Evolutionary conservation across 1,140 invertebrate genomes (phyloP).

Genomic region (Halesus radiatus): DNA sequence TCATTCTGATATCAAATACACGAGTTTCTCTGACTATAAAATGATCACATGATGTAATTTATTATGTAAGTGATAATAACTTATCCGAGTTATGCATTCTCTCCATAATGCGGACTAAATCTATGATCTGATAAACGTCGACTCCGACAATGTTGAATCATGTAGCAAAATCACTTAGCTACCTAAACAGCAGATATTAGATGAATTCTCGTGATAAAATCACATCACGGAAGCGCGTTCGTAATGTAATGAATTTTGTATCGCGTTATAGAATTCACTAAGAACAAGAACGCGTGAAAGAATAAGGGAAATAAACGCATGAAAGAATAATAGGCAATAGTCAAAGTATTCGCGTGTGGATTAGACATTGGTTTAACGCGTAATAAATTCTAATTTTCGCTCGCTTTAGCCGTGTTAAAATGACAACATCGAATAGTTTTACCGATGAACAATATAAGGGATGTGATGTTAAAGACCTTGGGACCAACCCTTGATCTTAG

Average conservation of each 20-base stretch:
- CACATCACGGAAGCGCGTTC: background rate
- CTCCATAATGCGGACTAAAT: too few relatives aligned
- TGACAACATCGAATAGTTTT: background rate
- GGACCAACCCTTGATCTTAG: background rate
- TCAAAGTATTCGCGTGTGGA: conserved; percentile 15
- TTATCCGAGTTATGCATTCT: too few relatives aligned
- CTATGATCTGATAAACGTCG: too few relatives aligned
- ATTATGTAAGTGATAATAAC: too few relatives aligned
- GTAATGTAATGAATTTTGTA: background rate
- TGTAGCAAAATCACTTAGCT: too few relatives aligned
- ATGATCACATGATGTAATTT: too few relatives aligned
- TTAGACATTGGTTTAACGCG: background rate
- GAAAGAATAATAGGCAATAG: background rate
- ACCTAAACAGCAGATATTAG: background rate
- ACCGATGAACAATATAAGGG: background rate
- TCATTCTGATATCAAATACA: too few relatives aligned
- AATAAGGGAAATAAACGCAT: background rate
- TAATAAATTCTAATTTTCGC: background rate
- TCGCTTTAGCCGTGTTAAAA: background rate
- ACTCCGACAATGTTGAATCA: too few relatives aligned
- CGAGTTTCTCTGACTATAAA: too few relatives aligned
- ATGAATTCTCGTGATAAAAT: background rate
- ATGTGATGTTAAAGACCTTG: background rate
- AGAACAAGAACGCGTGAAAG: too few relatives aligned
- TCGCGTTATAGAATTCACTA: background rate